Conservation (phyloP, 2,888 invertebrate species). For the Aphidoletes aphidimyza region DNA sequence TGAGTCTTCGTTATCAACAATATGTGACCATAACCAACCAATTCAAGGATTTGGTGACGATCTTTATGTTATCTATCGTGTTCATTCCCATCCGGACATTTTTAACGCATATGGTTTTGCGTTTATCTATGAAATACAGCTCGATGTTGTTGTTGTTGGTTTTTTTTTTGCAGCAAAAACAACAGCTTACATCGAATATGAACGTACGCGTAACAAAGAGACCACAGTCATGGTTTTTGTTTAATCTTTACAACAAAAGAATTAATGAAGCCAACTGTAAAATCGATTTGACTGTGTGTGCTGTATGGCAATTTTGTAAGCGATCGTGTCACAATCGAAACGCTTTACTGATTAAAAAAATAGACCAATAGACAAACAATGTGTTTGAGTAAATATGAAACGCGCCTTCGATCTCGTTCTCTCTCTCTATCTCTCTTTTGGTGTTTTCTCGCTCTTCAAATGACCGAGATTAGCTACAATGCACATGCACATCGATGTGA, state of each 20-base stretch:
- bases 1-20: background rate
- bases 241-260: conserved; percentile 24
- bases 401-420: no score
- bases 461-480: conserved; percentile 10
- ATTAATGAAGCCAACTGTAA: background rate
- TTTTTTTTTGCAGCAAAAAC: background rate
- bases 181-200: background rate
- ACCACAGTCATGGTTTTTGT: background rate
- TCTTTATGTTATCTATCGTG: background rate
- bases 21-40: conserved; percentile 12
- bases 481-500: background rate
- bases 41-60: conserved; percentile 6
- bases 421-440: no score
- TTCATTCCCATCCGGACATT: background rate
- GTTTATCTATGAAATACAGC: no score
- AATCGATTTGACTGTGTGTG: background rate
- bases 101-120: background rate
- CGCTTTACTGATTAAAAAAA: conserved; percentile 12
- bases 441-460: no score
- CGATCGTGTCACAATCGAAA: conserved; percentile 26
- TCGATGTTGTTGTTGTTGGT: background rate
- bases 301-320: background rate
- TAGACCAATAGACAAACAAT: conserved; percentile 32
- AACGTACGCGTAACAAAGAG: background rate
- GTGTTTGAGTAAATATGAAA: no score